Evolutionary conservation across 2,888 invertebrate genomes (phyloP).

Genomic region (Lithophane semibrunnea): DNA sequence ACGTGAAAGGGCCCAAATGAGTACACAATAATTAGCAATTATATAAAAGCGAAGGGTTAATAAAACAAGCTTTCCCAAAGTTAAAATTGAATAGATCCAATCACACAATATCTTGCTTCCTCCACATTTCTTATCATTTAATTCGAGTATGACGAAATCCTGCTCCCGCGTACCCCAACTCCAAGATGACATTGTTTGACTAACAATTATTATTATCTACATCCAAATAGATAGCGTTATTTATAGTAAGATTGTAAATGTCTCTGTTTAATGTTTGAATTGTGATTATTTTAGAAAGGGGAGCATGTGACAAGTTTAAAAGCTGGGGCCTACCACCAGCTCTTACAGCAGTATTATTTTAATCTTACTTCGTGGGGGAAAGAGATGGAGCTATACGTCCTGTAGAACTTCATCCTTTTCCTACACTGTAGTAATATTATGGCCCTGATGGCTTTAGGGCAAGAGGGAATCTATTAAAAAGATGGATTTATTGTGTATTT

Average conservation of each 20-base stretch:
- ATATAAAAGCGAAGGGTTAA: neutral
- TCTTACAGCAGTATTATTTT: no score
- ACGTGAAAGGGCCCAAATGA: neutral
- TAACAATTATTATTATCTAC: slow-evolving; percentile 47
- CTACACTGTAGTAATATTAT: no score
- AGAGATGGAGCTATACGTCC: no score
- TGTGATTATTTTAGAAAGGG: slow-evolving; percentile 16
- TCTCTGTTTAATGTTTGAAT: slow-evolving; percentile 46
- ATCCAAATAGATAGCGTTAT: slow-evolving; percentile 60
- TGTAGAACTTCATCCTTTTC: no score
- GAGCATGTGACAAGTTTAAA: neutral
- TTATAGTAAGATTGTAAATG: slow-evolving; percentile 50
- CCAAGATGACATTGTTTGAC: slow-evolving; percentile 57
- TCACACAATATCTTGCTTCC: neutral
- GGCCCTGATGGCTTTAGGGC: no score
- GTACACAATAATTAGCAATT: neutral
- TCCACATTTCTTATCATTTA: slow-evolving; percentile 54
- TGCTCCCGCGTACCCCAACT: slow-evolving; percentile 61
- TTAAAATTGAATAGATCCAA: neutral
- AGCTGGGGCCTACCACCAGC: no score
- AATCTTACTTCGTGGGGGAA: no score
- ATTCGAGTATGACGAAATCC: slow-evolving; percentile 52
- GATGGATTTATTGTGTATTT: no score
- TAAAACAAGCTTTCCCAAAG: neutral
- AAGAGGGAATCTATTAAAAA: no score